Base-by-base conservation (phyloP, 2,888 invertebrate genomes). In the Sarcophaga caerulescens region DNA sequence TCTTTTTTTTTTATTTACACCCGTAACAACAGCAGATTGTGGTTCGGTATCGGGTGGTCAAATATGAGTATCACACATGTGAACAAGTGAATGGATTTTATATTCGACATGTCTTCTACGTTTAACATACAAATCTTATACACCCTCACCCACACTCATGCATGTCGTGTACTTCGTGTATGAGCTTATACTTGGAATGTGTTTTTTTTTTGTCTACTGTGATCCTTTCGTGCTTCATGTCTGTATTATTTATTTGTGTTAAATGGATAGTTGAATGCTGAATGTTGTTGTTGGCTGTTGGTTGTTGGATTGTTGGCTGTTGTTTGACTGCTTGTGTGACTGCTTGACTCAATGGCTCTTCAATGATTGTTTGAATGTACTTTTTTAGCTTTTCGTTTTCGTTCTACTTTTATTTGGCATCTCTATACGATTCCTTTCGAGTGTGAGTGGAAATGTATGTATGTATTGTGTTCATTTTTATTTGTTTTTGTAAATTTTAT, bases 401-500 rank as follows among this genome's bases (percentile, higher is more conserved):
- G 3, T 47, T 23, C 23, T 60, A 44, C 23, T 77, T 59, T 8
- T 68, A 14, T 44, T 47, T 6, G 12, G 17, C 60, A 60, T 35
- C 10, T 35, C 52, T 25, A 44, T 71, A 35, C 21, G 23, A 65
- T 62, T 68, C 65, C 23, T 35, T 78, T 14, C n/a, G 14, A 23
- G 12, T 75, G 25, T 63, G 57, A 78, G 60, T 60, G 25, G 14
- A 52, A 52, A 52, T 68, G 14, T 23, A 17, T n/a, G 17, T 70
- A 45, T 68, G 19, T 75, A 47, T 60, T 25, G 17, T 66, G 75
- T 71, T 74, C 70, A 78, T 65, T 75, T 74, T 76, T 81, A 68
- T 79, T 35, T 82, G 78, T 65, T 77, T 78, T 77, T 60, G 81
- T 84, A 69, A 68, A 78, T 79, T 83, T 78, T 74, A 79, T 83